phyloP scores from a whole-genome alignment of 2,113 vertebrate genomes.

The Periophthalmus modestus region DNA sequence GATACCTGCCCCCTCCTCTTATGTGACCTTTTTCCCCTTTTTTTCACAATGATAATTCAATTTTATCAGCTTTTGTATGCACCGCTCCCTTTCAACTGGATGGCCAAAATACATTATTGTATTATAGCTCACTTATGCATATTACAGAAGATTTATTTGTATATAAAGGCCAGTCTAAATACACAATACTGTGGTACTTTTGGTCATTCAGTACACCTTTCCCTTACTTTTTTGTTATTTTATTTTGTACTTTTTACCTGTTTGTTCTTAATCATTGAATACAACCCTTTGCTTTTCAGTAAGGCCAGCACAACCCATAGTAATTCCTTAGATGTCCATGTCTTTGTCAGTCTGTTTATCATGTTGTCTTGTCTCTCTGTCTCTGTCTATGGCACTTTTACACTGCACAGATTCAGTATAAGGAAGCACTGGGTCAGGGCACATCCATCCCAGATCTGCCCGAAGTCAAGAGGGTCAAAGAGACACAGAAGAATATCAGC shows the following conservation, averaged over 20 bases:
- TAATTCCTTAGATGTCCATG: neutral
- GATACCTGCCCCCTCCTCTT: slow-evolving; percentile 21
- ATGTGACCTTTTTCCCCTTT: slow-evolving; percentile 9
- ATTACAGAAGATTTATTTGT: no score
- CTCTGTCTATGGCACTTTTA: slow-evolving; percentile 41
- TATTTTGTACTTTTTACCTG: no score
- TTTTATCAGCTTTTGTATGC: neutral
- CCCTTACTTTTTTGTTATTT: neutral
- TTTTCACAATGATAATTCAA: neutral
- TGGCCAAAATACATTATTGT: neutral
- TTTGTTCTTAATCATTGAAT: no score
- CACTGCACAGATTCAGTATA: slow-evolving; percentile 90
- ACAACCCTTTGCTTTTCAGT: no score
- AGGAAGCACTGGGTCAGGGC: slow-evolving; percentile 89
- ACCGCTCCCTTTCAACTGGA: neutral
- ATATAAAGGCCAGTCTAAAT: neutral
- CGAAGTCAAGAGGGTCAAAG: slow-evolving; percentile 92
- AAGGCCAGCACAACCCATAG: no score
- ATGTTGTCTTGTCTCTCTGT: slow-evolving; percentile 28
- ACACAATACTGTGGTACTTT: neutral
- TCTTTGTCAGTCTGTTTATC: slow-evolving; percentile 10
- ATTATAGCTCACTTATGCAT: no score
- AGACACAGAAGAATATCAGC: slow-evolving; percentile 98
- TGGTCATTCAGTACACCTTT: neutral
- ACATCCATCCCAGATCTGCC: slow-evolving; percentile 93